A percentile compares a stretch with the other conserved stretches of the same genome.
phyloP scores from a whole-genome alignment of 1,140 invertebrate genomes.

The Trialeurodes vaporariorum region DNA sequence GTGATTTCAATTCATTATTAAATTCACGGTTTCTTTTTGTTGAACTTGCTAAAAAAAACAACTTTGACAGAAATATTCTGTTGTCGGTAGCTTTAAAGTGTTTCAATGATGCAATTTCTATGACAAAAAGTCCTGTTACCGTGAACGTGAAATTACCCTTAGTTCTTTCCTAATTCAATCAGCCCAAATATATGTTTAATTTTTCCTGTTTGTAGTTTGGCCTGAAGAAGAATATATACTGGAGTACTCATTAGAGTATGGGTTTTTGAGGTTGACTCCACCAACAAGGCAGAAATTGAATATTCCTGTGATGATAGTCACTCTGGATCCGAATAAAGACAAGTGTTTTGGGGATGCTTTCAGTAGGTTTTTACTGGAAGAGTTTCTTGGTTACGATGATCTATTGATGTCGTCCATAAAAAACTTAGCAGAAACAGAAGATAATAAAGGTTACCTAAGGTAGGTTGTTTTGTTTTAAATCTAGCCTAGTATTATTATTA shows the following conservation, averaged over 20 bases:
- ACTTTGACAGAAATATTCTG: too few relatives aligned
- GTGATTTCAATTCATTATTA: too few relatives aligned
- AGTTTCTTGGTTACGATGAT: conserved; percentile 94
- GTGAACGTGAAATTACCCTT: too few relatives aligned
- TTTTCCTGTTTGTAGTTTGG: conserved; percentile 44
- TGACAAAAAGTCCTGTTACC: too few relatives aligned
- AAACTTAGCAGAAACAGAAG: conserved; percentile 85
- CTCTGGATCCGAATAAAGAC: conserved; percentile 76
- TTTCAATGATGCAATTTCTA: too few relatives aligned
- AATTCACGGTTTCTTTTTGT: too few relatives aligned
- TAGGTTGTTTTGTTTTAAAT: conserved; percentile 30
- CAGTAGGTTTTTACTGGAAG: conserved; percentile 77
- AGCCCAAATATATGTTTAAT: too few relatives aligned
- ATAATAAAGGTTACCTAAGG: conserved; percentile 89
- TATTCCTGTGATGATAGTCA: conserved; percentile 86
- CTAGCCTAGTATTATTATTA: neutral
- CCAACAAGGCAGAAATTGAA: conserved; percentile 69
- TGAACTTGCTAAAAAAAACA: too few relatives aligned
- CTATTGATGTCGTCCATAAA: conserved; percentile 93
- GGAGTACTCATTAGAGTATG: conserved; percentile 95
- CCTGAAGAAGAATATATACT: conserved; percentile 90
- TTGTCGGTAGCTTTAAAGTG: too few relatives aligned
- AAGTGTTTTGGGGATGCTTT: conserved; percentile 88
- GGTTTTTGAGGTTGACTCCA: conserved; percentile 81
- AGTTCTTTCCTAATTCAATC: too few relatives aligned